Base-by-base conservation (phyloP, 2,888 invertebrate species). In the Alentia gelatinosa region DNA sequence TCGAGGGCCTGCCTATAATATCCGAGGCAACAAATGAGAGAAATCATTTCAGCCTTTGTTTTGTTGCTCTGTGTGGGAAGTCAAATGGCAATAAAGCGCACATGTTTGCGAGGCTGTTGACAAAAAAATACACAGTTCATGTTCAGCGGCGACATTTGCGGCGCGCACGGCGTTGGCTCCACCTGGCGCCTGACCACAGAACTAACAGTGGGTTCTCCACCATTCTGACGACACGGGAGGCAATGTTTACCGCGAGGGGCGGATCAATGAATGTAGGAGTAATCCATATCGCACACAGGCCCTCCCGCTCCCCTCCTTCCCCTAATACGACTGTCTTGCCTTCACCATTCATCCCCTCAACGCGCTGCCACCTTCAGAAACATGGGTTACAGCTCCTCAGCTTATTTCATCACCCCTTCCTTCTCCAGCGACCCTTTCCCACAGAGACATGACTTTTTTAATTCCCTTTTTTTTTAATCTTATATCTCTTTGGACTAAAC, bases 51-150 rank as follows among this genome's bases (percentile, higher is more conserved):
- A 19, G 86, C 47, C 37, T 86, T 86, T 86, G 86, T 86, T 86
- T 86, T 86, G 86, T 86, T 47, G 86, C 86, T 42, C 23, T 86
- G 86, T 86, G 83, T 19, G n/a, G n/a, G 47, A 86, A 86, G 86
- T 86, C 86, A 86, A 86, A 42, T 86, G 86, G 86, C 86, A 86
- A 86, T 86, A 86, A 86, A 47, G 33, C 42, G 3, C 1, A 26
- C 33, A 1, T 83, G 37, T 83, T 83, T 83, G 83, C 42, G 68
- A 15, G 30, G 12, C n/a, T 68, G 83, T 40, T 1, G 83, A 35
- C n/a, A 35, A 83, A 83, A 35, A 83, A 56, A 47, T 9, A n/a
- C 3, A n/a, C n/a, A n/a, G 56, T 5, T 83, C 40, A 33, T 83
- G 23, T 83, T 83, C 26, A 15, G 23, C 39, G 1, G 37, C 19